Conservation (phyloP, 2,113 vertebrate genomes). For the Globicephala melas region DNA sequence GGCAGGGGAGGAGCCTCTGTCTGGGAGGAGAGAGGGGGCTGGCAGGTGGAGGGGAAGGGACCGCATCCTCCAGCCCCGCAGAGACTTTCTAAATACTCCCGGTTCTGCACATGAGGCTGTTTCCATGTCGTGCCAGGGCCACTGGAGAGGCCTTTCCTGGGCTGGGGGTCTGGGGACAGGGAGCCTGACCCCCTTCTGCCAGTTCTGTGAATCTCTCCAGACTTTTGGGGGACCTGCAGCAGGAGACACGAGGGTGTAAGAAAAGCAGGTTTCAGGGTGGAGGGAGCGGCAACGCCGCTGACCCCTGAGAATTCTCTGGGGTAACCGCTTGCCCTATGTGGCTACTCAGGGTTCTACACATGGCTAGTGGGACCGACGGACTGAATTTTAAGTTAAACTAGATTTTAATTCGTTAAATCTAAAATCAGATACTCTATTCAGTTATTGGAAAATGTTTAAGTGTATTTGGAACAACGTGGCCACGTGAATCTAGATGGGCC, state of each 20-base stretch:
- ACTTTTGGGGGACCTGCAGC: neutral
- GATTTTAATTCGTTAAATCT: neutral
- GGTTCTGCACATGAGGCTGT: neutral
- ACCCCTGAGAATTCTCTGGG: neutral
- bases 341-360: fast-evolving
- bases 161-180: neutral
- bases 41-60: neutral
- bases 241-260: neutral
- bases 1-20: fast-evolving
- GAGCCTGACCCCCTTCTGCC: neutral
- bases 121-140: neutral
- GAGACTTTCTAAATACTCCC: constrained; percentile 3
- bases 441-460: neutral
- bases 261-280: too few relatives aligned
- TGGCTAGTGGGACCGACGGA: fast-evolving
- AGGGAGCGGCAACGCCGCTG: fast-evolving
- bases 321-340: fast-evolving
- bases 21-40: neutral
- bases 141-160: constrained; percentile 33
- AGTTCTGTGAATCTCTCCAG: fast-evolving
- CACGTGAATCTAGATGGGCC: neutral
- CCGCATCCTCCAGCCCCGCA: fast-evolving
- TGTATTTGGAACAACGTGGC: neutral
- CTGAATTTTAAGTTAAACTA: neutral
- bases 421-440: neutral